A percentile compares a stretch with the other conserved stretches of the same genome.
These are phyloP conservation scores for Oreotragus oreotragus DNA, from an alignment of 2,113 vertebrate genomes.

Conservation along the genomic window DNA sequence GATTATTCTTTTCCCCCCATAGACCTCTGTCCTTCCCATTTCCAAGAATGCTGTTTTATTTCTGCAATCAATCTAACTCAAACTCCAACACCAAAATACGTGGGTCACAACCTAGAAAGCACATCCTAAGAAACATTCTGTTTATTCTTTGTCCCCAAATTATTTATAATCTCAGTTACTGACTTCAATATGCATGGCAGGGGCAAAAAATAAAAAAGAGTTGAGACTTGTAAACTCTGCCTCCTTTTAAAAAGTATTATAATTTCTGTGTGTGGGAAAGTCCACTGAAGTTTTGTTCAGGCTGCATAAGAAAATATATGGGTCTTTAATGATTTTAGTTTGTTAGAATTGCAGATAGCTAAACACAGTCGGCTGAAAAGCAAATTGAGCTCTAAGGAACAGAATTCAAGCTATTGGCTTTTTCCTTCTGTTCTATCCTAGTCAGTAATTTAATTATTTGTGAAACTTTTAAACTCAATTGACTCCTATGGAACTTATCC, in stretches of 20 bases:
- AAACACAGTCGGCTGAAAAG: constrained; percentile 29
- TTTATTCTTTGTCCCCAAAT: constrained; percentile 21
- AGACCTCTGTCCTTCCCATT: constrained; percentile 63
- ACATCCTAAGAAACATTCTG: constrained; percentile 43
- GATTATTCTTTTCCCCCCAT: constrained; percentile 54
- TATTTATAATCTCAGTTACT: neutral
- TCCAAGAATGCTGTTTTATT: constrained; percentile 73
- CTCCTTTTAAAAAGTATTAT: neutral
- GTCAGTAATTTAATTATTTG: constrained; percentile 60
- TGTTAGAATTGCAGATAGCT: constrained; percentile 21
- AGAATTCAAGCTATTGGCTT: constrained; percentile 35
- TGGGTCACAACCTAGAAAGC: constrained; percentile 47
- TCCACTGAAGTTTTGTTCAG: neutral
- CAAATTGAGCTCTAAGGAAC: constrained; percentile 38
- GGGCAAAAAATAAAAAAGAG: neutral
- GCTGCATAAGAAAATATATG: constrained; percentile 27
- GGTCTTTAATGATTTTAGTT: constrained; percentile 44
- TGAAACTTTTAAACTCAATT: constrained; percentile 61
- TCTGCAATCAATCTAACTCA: constrained; percentile 67
- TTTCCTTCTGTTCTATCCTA: constrained; percentile 10
- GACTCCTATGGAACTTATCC: constrained; percentile 44
- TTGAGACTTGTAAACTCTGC: neutral
- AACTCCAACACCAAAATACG: constrained; percentile 21
- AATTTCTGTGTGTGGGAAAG: neutral
- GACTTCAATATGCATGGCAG: neutral